Evolutionary conservation across 2,888 invertebrate genomes (phyloP), one percentile per base, ranked within the genome.

Genomic region (Gisinianus flammeolus): DNA sequence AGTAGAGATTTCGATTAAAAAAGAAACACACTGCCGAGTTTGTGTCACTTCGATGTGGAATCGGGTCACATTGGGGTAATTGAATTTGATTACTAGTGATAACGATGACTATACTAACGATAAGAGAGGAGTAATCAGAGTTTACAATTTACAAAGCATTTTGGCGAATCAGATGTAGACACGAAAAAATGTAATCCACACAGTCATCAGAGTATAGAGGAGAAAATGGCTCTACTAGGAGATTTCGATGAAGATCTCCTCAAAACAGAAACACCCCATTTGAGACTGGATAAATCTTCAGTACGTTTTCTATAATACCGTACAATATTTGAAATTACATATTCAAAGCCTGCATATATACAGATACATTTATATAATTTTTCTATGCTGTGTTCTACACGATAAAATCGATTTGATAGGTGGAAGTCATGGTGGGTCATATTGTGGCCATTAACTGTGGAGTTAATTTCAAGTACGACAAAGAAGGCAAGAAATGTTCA

Each of bases 11-110:
- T 35, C 5, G 12, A 19, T 19, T 44, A 69, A 69, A 44, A 24
- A 69, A 69, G 52, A 44, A 69, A 69, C 5, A 16, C 10, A 30
- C 3, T 26, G 66, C 66, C 3, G 54, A 76, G 26, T 76, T 76
- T 56, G 68, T 67, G 31, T 67, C 67, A 2, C 68, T 68, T 16
- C 26, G 67, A 4, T 76, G 76, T 52, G 76, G 76, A 2, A 52
- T 68, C 19, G 76, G 76, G 1, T 30, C 54, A 44, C 76, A 56
- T 54, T 76, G 76, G 76, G 68, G 44, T 26, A 24, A n/a, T n/a
- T n/a, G n/a, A n/a, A n/a, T n/a, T n/a, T n/a, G n/a, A n/a, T n/a
- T n/a, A n/a, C n/a, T n/a, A n/a, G n/a, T n/a, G n/a, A n/a, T n/a
- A n/a, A n/a, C n/a, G n/a, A n/a, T n/a, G n/a, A n/a, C n/a, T n/a